These are phyloP conservation scores for Diaprepes abbreviatus DNA, from an alignment of 2,888 invertebrate genomes.

Conservation along the genomic window DNA sequence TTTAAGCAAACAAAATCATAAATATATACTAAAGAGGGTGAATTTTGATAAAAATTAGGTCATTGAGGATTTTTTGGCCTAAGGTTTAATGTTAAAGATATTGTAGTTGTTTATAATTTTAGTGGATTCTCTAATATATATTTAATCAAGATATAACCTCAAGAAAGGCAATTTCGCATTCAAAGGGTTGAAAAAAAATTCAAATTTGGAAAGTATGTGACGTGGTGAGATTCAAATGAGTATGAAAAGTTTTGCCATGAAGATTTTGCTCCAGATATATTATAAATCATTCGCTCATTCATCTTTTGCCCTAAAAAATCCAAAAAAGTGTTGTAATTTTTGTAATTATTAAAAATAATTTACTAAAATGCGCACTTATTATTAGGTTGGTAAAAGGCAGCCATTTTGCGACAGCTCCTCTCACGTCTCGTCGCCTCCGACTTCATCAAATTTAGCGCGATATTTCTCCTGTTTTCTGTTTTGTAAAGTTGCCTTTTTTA, in stretches of 20 bases:
- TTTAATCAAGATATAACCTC: not conserved
- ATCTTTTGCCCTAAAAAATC: slow-evolving; percentile 24
- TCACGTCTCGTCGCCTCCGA: slow-evolving; percentile 61
- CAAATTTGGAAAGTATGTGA: not conserved
- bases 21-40: slow-evolving; percentile 15
- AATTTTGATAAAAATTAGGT: not conserved
- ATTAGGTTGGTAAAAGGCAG: slow-evolving; percentile 59
- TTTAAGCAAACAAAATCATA: not conserved
- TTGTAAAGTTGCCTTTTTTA: slow-evolving; percentile 59
- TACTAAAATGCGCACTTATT: slow-evolving; percentile 56
- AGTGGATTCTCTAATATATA: not conserved
- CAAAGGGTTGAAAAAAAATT: slow-evolving; percentile 19
- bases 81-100: not conserved
- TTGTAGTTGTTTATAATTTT: not conserved
- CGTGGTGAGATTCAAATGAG: slow-evolving; percentile 9
- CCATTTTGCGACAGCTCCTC: slow-evolving; percentile 64
- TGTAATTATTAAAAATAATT: slow-evolving; percentile 47
- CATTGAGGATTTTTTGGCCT: not conserved
- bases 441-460: slow-evolving; percentile 57
- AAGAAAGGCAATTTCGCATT: not conserved
- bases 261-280: not conserved
- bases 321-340: slow-evolving; percentile 30
- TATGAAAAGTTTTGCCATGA: not conserved
- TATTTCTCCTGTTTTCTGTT: slow-evolving; percentile 56
- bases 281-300: not conserved